Evolutionary conservation across 2,797 vertebrate genomes (phyloP).

Genomic region (Gobio occitaniae): DNA sequence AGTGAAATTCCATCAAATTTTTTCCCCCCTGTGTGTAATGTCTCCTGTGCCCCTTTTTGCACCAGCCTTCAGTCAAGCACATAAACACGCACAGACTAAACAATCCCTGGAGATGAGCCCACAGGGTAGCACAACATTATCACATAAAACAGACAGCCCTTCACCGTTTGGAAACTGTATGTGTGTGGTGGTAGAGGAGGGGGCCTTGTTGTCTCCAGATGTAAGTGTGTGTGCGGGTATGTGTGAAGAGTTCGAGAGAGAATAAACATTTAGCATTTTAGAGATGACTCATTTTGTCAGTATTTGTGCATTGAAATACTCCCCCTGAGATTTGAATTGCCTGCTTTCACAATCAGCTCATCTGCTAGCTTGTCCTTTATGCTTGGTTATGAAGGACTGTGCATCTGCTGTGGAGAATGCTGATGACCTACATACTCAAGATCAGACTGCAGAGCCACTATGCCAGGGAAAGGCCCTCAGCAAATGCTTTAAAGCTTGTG

Average conservation of each 20-base stretch:
- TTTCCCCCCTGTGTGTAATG: constrained; percentile 1
- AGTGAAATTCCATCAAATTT: constrained; percentile 12
- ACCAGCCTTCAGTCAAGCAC: constrained; percentile 25
- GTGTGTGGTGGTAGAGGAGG: constrained; percentile 4
- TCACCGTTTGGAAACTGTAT: constrained; percentile 27
- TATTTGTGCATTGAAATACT: constrained; percentile 41
- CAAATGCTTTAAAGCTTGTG: constrained; percentile 34
- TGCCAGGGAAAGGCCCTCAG: constrained; percentile 43
- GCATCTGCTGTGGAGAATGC: constrained; percentile 70
- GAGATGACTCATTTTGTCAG: constrained; percentile 35
- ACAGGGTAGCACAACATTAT: constrained; percentile 30
- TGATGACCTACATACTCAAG: constrained; percentile 78
- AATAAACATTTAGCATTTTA: constrained; percentile 20
- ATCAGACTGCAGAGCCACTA: constrained; percentile 72
- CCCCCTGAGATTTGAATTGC: neutral
- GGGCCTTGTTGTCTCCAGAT: constrained; percentile 3
- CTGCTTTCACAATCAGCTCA: constrained; percentile 61
- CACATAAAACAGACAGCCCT: constrained; percentile 28
- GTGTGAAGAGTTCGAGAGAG: constrained; percentile 14
- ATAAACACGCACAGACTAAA: constrained; percentile 15
- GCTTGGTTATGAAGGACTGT: constrained; percentile 74
- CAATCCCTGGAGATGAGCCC: constrained; percentile 10
- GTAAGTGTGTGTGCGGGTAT: constrained; percentile 19
- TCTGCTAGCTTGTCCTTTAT: constrained; percentile 77
- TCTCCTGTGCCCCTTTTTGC: constrained; percentile 16